phyloP scores from a whole-genome alignment of 2,888 invertebrate genomes.

The Nudaria mundana region DNA sequence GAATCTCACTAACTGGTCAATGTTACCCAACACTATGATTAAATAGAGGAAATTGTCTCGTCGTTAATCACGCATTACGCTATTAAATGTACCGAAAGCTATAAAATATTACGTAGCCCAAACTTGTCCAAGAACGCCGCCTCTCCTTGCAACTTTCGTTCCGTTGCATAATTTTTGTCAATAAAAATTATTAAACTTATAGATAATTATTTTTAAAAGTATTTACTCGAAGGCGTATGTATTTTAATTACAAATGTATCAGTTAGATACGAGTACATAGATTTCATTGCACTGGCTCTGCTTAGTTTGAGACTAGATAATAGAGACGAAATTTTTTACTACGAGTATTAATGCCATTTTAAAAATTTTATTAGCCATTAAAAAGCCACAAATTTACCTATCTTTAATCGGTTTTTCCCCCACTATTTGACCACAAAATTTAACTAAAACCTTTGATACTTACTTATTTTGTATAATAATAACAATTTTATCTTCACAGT shows the following conservation, averaged over 20 bases:
- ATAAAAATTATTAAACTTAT: slow-evolving; percentile 2
- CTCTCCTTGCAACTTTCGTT: slow-evolving; percentile 53
- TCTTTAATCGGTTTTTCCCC: no score
- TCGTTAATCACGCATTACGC: slow-evolving; percentile 40
- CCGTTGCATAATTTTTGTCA: slow-evolving; percentile 35
- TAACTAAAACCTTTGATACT: slow-evolving; percentile 1
- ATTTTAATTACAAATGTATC: no score
- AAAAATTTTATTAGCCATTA: no score
- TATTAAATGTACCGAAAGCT: slow-evolving; percentile 40
- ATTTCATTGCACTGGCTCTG: no score
- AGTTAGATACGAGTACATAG: no score
- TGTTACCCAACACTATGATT: slow-evolving; percentile 25
- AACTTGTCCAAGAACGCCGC: slow-evolving; percentile 34
- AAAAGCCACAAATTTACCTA: no score
- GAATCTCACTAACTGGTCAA: slow-evolving; percentile 15
- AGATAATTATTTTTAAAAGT: no score
- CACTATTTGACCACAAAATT: neutral
- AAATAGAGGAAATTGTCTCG: slow-evolving; percentile 39
- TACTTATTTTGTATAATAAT: slow-evolving; percentile 19
- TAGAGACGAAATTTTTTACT: no score
- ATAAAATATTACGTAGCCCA: slow-evolving; percentile 40
- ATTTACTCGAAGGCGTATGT: no score
- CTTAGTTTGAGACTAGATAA: no score
- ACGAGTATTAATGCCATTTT: no score
- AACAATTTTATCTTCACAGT: slow-evolving; percentile 28